Percentiles rank a stretch among this genome's conserved stretches.
Evolutionary conservation across 2,888 invertebrate genomes (phyloP).

Genomic region (Brachycybe producta): DNA sequence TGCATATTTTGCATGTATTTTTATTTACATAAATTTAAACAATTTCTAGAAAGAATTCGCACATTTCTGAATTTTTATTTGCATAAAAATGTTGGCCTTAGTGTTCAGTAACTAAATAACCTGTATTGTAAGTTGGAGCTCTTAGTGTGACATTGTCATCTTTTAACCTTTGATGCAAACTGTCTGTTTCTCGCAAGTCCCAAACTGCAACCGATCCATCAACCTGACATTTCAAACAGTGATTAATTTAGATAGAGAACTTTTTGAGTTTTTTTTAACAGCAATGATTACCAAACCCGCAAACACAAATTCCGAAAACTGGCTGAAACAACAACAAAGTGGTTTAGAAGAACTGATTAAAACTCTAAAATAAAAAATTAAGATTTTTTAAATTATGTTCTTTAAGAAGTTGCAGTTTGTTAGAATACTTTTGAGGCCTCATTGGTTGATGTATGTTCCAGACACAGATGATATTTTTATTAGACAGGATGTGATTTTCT

Average conservation of each 20-base stretch:
- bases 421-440: conserved; percentile 10
- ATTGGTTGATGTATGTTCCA: conserved; percentile 10
- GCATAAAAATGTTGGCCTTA: too few species aligned
- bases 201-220: conserved; percentile 11
- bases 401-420: not conserved
- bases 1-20: too few species aligned
- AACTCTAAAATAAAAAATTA: not conserved
- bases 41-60: too few species aligned
- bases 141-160: not conserved
- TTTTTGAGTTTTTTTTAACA: not conserved
- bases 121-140: conserved; percentile 4
- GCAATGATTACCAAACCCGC: conserved; percentile 8
- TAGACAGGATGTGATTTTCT: not conserved
- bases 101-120: too few species aligned
- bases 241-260: not conserved
- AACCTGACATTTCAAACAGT: not conserved
- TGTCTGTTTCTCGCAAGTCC: conserved; percentile 11
- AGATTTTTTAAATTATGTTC: not conserved
- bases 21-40: too few species aligned
- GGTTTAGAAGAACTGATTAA: conserved; percentile 1
- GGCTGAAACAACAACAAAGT: conserved; percentile 1
- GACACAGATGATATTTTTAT: conserved; percentile 1
- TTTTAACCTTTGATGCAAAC: not conserved
- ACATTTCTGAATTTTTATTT: too few species aligned
- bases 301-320: conserved; percentile 7